A percentile compares a stretch with the other conserved stretches of the same genome.
Evolutionary conservation across 1,140 invertebrate genomes (phyloP).

Genomic region (Dendrolimus punctatus): DNA sequence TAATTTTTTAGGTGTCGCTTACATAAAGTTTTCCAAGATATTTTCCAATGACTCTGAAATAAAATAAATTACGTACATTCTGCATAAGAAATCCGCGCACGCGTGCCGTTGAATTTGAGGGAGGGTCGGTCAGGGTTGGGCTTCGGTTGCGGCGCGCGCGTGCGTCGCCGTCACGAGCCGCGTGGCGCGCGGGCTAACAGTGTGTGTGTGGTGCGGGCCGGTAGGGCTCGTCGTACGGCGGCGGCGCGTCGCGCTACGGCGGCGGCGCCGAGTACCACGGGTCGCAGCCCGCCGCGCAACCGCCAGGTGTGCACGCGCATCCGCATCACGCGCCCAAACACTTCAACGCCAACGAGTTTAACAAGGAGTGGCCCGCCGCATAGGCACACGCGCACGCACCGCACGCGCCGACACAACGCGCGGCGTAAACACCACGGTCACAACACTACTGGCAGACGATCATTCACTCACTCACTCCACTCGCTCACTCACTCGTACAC

Average conservation of each 20-base stretch:
- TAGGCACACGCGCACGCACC: conserved; percentile 18
- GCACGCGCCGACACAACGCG: conserved; percentile 1
- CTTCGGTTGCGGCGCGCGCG: background rate
- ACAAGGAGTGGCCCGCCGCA: conserved; percentile 71
- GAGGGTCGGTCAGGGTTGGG: background rate
- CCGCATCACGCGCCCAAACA: conserved; percentile 71
- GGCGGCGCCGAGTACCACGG: conserved; percentile 52
- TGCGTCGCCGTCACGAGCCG: background rate
- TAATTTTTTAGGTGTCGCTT: too few relatives aligned
- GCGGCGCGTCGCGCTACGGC: conserved; percentile 59
- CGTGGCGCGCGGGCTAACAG: conserved; percentile 2
- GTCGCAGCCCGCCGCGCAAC: conserved; percentile 41
- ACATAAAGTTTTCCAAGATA: too few relatives aligned
- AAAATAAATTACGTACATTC: too few relatives aligned
- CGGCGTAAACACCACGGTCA: conserved; percentile 1
- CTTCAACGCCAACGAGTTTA: conserved; percentile 66
- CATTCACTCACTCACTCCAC: background rate
- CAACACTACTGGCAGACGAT: background rate
- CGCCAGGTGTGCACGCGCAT: conserved; percentile 61
- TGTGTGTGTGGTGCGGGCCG: conserved; percentile 13
- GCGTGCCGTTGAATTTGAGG: too few relatives aligned
- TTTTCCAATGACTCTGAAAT: too few relatives aligned
- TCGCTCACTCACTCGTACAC: too few relatives aligned
- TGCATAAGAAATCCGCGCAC: too few relatives aligned
- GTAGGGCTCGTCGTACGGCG: conserved; percentile 69